phyloP scores from a whole-genome alignment of 2,888 invertebrate species.

The Myathropa florea region DNA sequence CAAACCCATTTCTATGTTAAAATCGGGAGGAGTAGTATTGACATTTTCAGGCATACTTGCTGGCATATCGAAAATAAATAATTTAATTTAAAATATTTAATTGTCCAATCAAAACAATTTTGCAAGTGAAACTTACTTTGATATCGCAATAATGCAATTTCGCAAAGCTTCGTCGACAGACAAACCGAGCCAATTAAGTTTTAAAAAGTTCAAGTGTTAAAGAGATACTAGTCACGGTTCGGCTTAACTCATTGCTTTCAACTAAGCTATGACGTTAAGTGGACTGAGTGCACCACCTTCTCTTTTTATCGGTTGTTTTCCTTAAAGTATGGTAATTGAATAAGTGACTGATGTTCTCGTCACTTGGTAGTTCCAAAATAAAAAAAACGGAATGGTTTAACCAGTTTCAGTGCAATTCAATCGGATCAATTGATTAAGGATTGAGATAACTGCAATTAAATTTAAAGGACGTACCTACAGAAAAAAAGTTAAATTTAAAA shows the following conservation, averaged over 20 bases:
- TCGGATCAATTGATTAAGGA: background rate
- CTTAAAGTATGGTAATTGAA: slow-evolving; percentile 1
- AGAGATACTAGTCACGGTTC: slow-evolving; percentile 64
- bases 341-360: slow-evolving; percentile 26
- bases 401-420: background rate
- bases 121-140: slow-evolving; percentile 22
- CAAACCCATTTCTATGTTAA: too few relatives aligned
- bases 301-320: background rate
- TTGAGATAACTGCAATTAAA: background rate
- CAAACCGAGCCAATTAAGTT: slow-evolving; percentile 64
- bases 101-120: slow-evolving; percentile 57
- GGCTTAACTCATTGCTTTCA: slow-evolving; percentile 39
- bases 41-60: too few relatives aligned
- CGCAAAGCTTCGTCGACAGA: slow-evolving; percentile 19
- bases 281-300: slow-evolving; percentile 42
- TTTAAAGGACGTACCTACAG: background rate
- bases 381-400: background rate
- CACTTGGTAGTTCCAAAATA: background rate
- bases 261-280: slow-evolving; percentile 60
- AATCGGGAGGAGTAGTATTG: too few relatives aligned
- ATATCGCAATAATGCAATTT: slow-evolving; percentile 33
- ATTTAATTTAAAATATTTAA: too few relatives aligned
- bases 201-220: slow-evolving; percentile 69
- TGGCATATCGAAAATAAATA: too few relatives aligned
- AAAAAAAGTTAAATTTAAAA: background rate